phyloP scores from a whole-genome alignment of 2,113 vertebrate genomes.

The Brachirus orientalis region DNA sequence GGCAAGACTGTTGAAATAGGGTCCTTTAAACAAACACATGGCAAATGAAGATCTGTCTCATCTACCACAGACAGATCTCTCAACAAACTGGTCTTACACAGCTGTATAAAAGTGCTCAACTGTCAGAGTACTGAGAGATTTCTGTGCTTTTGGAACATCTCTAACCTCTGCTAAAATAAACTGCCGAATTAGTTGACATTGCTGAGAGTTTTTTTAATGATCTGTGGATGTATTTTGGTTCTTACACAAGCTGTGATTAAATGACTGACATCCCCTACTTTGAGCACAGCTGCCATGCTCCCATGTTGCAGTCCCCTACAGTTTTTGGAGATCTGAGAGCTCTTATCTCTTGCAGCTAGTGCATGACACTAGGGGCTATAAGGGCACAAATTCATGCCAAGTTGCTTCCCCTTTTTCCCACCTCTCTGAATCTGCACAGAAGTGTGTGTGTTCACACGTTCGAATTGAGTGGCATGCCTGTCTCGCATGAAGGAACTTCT shows the following conservation, averaged over 20 bases:
- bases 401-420: constrained; percentile 14
- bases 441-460: constrained; percentile 46
- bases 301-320: constrained; percentile 40
- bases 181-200: neutral
- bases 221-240: neutral
- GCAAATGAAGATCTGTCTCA: too few species aligned
- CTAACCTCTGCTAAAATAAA: neutral
- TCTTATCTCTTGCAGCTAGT: constrained; percentile 62
- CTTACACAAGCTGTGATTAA: constrained; percentile 25
- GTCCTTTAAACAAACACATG: neutral
- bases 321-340: constrained; percentile 45
- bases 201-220: neutral
- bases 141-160: neutral
- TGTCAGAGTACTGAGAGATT: neutral
- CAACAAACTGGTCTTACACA: constrained; percentile 4
- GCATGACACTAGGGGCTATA: constrained; percentile 49
- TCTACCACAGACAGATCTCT: neutral
- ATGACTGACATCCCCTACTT: constrained; percentile 7
- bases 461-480: constrained; percentile 32
- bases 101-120: neutral
- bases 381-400: constrained; percentile 52
- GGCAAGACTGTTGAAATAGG: neutral
- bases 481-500: constrained; percentile 43
- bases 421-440: constrained; percentile 13
- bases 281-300: constrained; percentile 8